Evolutionary conservation across 2,888 invertebrate genomes (phyloP), one percentile per base, ranked within the genome.

Genomic region (Fissipunctia ypsillon): DNA sequence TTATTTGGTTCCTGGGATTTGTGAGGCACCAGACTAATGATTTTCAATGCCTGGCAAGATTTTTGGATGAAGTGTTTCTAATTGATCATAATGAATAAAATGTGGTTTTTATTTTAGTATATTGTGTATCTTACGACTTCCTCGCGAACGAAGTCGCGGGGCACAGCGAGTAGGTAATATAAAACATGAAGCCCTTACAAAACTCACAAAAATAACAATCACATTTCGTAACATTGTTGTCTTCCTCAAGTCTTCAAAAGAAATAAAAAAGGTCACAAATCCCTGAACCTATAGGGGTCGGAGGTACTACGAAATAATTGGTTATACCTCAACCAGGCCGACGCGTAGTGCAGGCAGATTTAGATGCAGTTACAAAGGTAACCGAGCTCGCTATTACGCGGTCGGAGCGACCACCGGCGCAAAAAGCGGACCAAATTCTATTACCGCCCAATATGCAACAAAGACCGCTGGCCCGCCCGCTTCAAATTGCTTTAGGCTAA

Each of bases 361-460:
- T 95, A 93, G 94, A 93, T 94, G 93, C 94, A 95, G 92, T 94
- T 95, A 95, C 94, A 94, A 94, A 95, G 93, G 95, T 94, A 93
- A 93, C 94, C 93, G 93, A 94, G 93, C 92, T 89, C 86, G 93
- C 93, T 92, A 94, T 95, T 95, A 94, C 94, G 93, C 91, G 93
- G 93, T 90, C 80, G 77, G 89, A 91, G 91, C 91, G 90, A 91
- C 89, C 91, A 91, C 91, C 93, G 93, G 90, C 94, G 94, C 95
- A 96, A 96, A 96, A 96, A 96, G 95, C 95, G 94, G 89, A 93
- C 95, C 94, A 95, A 96, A 96, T 96, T 96, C 96, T 95, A 96
- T 96, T 96, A 96, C 95, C 91, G 91, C 89, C 92, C 94, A 94
- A 96, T 96, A 96, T 95, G 94, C 95, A 96, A 96, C 96, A 95